These are phyloP conservation scores for Pterocles gutturalis DNA, from an alignment of 2,113 vertebrate genomes.

Conservation along the genomic window DNA sequence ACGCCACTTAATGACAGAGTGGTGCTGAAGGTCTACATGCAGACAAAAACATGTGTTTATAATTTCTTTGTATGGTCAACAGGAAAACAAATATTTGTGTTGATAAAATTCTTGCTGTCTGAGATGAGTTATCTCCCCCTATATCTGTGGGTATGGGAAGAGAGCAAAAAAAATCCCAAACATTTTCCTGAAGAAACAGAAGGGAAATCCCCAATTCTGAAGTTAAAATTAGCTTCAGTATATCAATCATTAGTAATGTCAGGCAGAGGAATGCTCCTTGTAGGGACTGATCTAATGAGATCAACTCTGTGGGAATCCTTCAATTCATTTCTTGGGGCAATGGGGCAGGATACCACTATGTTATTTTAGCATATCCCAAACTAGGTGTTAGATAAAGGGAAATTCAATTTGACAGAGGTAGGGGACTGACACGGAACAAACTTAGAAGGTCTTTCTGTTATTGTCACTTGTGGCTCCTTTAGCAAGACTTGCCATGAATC, in stretches of 20 bases:
- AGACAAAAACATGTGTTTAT: not conserved
- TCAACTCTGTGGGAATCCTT: not conserved
- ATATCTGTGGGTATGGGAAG: not conserved
- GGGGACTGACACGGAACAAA: not conserved
- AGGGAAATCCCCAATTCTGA: not conserved
- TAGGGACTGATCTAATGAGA: not conserved
- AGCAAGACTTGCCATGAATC: not conserved
- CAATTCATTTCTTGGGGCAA: not conserved
- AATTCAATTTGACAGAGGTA: not conserved
- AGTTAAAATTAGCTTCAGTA: conserved; percentile 3
- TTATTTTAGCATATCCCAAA: not conserved
- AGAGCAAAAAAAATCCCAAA: not conserved
- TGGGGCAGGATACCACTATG: not conserved
- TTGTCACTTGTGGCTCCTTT: not conserved
- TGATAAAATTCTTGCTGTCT: not conserved
- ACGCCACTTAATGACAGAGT: not conserved
- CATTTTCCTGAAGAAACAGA: not conserved
- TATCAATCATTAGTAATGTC: not conserved
- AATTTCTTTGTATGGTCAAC: not conserved
- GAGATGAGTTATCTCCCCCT: not conserved
- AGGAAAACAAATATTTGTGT: not conserved
- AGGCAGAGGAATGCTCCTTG: not conserved
- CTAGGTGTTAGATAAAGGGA: not conserved
- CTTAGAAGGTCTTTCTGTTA: not conserved
- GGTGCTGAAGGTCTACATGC: not conserved